Conservation (phyloP, 2,797 vertebrate species). For the Scleropages formosus region DNA sequence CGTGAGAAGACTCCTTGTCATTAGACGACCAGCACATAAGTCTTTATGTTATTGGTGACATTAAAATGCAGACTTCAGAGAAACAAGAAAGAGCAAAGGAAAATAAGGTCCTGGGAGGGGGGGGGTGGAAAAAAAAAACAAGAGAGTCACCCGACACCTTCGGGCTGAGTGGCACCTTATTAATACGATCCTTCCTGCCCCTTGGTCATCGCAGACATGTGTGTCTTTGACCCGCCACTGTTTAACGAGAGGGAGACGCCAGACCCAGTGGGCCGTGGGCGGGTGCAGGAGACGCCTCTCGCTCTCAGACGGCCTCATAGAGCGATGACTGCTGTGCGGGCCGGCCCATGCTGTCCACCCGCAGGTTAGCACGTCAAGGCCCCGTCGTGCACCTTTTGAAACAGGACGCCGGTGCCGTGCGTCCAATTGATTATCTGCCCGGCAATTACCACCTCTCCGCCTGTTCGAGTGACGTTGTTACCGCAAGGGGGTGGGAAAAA, state of each 20-base stretch:
- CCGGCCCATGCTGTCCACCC: constrained; percentile 32
- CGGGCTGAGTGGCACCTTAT: constrained; percentile 37
- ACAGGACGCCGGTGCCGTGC: constrained; percentile 33
- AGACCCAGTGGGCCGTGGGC: constrained; percentile 51
- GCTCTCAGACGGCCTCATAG: constrained; percentile 31
- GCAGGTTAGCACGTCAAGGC: constrained; percentile 36
- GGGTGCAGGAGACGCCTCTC: constrained; percentile 21
- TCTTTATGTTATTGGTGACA: neutral
- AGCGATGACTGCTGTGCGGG: constrained; percentile 31
- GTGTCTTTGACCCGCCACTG: constrained; percentile 52
- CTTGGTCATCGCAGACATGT: constrained; percentile 36
- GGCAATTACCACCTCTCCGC: constrained; percentile 38
- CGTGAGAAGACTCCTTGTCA: neutral
- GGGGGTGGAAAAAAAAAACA: neutral
- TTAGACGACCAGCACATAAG: neutral
- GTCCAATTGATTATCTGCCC: constrained; percentile 41
- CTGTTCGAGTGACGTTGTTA: constrained; percentile 13
- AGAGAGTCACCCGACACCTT: constrained; percentile 33
- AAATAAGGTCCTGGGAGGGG: neutral
- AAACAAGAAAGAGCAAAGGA: neutral
- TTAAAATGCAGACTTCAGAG: neutral
- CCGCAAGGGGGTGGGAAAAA: neutral
- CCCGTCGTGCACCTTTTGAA: constrained; percentile 30
- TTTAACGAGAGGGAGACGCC: constrained; percentile 68
- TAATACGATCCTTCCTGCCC: constrained; percentile 53